These are phyloP conservation scores for Ailurus styani DNA, from an alignment of 2,113 vertebrate genomes.

Conservation along the genomic window DNA sequence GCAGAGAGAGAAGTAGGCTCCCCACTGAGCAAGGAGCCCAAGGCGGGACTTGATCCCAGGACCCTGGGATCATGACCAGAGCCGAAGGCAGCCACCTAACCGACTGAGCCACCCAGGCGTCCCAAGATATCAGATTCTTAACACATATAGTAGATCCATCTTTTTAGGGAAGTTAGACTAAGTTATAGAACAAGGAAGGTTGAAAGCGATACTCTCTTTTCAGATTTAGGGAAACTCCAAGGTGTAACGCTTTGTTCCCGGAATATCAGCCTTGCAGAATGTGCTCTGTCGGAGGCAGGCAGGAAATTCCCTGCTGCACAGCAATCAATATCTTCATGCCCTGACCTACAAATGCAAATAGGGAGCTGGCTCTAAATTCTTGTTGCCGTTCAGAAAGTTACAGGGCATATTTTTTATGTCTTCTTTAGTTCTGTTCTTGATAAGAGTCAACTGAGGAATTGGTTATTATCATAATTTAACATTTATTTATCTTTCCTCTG, in stretches of 20 bases:
- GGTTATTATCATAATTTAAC: not conserved
- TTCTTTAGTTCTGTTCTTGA: not conserved
- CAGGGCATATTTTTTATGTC: not conserved
- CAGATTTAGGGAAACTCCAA: conserved; percentile 8
- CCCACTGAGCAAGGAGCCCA: too few species aligned
- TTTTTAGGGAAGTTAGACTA: not conserved
- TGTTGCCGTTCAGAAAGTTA: not conserved
- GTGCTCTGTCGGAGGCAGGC: not conserved
- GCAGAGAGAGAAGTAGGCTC: too few species aligned
- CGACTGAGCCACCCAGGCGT: too few species aligned
- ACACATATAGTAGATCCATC: not conserved
- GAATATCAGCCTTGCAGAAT: not conserved
- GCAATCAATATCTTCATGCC: not conserved
- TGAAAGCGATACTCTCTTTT: not conserved
- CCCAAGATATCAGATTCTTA: not conserved
- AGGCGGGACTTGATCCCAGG: too few species aligned
- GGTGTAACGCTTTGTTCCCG: not conserved
- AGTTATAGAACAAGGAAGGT: not conserved
- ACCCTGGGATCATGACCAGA: too few species aligned
- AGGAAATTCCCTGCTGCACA: not conserved
- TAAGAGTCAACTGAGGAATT: not conserved
- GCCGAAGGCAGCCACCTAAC: too few species aligned
- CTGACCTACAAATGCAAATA: not conserved
- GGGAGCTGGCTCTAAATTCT: not conserved
- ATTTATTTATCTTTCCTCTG: not conserved